Evolutionary conservation across 2,797 vertebrate species (phyloP).

Genomic region (Euthynnus affinis): DNA sequence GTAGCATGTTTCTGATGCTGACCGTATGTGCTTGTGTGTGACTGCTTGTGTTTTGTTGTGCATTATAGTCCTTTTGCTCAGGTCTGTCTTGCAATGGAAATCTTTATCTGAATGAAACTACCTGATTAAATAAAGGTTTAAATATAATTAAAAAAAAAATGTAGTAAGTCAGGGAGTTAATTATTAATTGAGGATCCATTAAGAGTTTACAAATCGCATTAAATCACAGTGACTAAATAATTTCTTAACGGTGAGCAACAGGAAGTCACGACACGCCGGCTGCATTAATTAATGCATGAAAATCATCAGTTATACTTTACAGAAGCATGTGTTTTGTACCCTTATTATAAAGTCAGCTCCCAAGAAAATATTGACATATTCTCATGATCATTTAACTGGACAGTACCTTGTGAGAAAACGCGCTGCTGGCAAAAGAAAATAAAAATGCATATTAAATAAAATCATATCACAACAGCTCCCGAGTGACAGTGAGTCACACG

Average conservation of each 20-base stretch:
- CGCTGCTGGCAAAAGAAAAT: conserved; percentile 43
- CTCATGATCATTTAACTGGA: conserved; percentile 32
- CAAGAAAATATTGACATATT: conserved; percentile 37
- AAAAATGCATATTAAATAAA: conserved; percentile 76
- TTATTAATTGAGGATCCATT: conserved; percentile 19
- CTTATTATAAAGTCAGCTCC: conserved; percentile 43
- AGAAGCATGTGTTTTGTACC: conserved; percentile 45
- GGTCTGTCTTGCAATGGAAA: not conserved
- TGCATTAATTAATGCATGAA: conserved; percentile 10
- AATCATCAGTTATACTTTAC: conserved; percentile 9
- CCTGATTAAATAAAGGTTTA: not conserved
- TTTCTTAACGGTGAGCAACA: conserved; percentile 7
- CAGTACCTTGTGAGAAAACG: conserved; percentile 45
- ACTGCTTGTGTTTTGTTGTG: too few species aligned
- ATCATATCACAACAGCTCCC: conserved; percentile 51
- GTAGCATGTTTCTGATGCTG: too few species aligned
- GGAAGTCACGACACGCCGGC: conserved; percentile 1
- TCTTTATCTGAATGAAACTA: not conserved
- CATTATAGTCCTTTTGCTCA: too few species aligned
- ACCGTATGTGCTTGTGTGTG: too few species aligned
- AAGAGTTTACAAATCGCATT: not conserved
- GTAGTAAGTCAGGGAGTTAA: not conserved
- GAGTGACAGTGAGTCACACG: conserved; percentile 47
- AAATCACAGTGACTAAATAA: conserved; percentile 6
- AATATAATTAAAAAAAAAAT: not conserved